A percentile compares a stretch with the other conserved stretches of the same genome.
Evolutionary conservation across 2,888 invertebrate genomes (phyloP).

Genomic region (Lobophora halterata): DNA sequence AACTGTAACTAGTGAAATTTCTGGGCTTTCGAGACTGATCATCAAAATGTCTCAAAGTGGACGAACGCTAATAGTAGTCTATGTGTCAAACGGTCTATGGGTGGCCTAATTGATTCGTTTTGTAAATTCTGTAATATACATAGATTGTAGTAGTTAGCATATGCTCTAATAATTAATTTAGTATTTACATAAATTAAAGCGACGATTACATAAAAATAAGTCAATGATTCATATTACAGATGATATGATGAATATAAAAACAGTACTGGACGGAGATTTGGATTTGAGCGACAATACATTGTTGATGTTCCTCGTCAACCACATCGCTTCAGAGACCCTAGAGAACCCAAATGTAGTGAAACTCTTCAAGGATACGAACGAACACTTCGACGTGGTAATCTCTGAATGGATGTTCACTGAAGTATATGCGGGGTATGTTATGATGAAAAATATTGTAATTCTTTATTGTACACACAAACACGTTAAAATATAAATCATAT

Average conservation of each 20-base stretch:
- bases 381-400: conserved; percentile 47
- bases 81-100: too few species aligned
- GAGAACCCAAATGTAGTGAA: conserved; percentile 33
- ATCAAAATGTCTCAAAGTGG: too few species aligned
- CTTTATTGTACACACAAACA: too few species aligned
- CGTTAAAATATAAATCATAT: too few species aligned
- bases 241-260: conserved; percentile 24
- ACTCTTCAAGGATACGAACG: conserved; percentile 38
- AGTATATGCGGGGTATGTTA: conserved; percentile 39
- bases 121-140: too few species aligned
- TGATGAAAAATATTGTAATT: not conserved
- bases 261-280: conserved; percentile 27
- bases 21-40: too few species aligned
- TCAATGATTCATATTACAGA: conserved; percentile 21
- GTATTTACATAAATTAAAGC: too few species aligned
- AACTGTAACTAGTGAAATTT: too few species aligned
- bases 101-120: too few species aligned
- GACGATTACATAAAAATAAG: conserved; percentile 3
- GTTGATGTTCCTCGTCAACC: conserved; percentile 23
- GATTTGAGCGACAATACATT: conserved; percentile 7
- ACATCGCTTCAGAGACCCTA: conserved; percentile 24
- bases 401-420: conserved; percentile 49
- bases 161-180: too few species aligned
- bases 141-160: too few species aligned
- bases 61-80: too few species aligned